These are phyloP conservation scores for Heliconius cydno DNA, from an alignment of 2,888 invertebrate species.

Conservation along the genomic window DNA sequence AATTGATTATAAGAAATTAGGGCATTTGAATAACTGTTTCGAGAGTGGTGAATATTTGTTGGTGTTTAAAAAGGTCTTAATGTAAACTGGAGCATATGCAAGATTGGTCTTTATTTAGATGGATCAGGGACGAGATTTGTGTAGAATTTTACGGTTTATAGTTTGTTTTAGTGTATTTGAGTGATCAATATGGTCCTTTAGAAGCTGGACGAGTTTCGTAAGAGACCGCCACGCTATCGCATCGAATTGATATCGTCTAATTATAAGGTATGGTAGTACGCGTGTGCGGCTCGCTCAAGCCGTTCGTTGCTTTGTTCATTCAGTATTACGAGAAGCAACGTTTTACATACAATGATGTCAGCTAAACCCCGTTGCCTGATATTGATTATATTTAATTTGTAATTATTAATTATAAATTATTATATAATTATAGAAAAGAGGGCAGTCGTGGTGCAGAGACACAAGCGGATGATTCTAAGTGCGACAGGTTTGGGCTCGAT, in stretches of 20 bases:
- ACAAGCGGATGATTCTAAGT: too few relatives aligned
- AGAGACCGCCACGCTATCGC: conserved; percentile 76
- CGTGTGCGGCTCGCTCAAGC: conserved; percentile 55
- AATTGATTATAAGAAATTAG: conserved; percentile 47
- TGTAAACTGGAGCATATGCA: conserved; percentile 53
- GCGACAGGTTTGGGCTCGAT: too few relatives aligned
- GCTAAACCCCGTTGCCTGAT: neutral
- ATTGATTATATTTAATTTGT: neutral
- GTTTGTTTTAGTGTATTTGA: conserved; percentile 46
- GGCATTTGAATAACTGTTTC: conserved; percentile 54
- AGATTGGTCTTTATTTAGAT: conserved; percentile 45
- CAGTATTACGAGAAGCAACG: conserved; percentile 47
- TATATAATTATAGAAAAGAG: too few relatives aligned
- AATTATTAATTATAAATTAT: neutral
- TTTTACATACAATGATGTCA: conserved; percentile 34
- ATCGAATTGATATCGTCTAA: conserved; percentile 81
- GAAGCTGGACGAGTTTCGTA: conserved; percentile 77
- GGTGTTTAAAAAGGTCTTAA: conserved; percentile 51
- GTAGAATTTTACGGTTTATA: conserved; percentile 36
- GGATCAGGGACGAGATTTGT: conserved; percentile 42
- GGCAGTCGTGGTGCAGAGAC: too few relatives aligned
- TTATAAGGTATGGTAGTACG: conserved; percentile 74
- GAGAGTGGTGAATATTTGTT: conserved; percentile 52
- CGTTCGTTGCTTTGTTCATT: conserved; percentile 55
- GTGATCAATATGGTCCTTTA: conserved; percentile 71